A percentile compares a stretch with the other conserved stretches of the same genome.
These are phyloP conservation scores for Odontocolon sp. DNA, from an alignment of 2,888 invertebrate genomes.

Conservation along the genomic window DNA sequence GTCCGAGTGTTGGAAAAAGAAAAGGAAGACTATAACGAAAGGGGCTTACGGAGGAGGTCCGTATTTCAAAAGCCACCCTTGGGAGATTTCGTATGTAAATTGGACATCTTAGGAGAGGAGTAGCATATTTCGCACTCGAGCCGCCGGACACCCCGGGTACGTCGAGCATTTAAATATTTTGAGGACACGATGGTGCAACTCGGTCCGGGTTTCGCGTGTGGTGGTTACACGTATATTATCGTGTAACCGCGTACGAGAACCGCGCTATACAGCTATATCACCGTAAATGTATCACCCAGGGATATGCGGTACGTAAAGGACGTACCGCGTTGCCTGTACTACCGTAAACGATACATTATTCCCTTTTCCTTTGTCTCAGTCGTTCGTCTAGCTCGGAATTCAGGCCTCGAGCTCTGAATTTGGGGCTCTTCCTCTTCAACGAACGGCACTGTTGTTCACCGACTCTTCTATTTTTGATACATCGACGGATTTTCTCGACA, in stretches of 20 bases:
- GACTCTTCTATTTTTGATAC: neutral
- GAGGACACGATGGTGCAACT: slow-evolving; percentile 9
- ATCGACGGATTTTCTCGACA: neutral
- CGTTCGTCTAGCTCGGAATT: slow-evolving; percentile 56
- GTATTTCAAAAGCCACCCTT: slow-evolving; percentile 59
- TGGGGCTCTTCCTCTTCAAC: slow-evolving; percentile 18
- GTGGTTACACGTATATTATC: slow-evolving; percentile 37
- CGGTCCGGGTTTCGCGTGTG: neutral
- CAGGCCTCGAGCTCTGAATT: slow-evolving; percentile 35
- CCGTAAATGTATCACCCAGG: slow-evolving; percentile 56
- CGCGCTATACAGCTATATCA: slow-evolving; percentile 27
- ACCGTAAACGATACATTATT: slow-evolving; percentile 53
- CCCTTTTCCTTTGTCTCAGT: slow-evolving; percentile 52
- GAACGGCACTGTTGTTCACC: neutral
- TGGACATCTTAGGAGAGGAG: slow-evolving; percentile 59
- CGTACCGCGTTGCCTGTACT: no score
- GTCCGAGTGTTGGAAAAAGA: slow-evolving; percentile 14
- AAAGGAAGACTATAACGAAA: neutral
- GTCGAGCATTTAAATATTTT: slow-evolving; percentile 54
- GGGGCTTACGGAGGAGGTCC: slow-evolving; percentile 42
- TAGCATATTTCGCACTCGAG: slow-evolving; percentile 59
- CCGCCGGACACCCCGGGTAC: slow-evolving; percentile 28
- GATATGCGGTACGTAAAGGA: slow-evolving; percentile 50
- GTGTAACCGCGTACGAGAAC: slow-evolving; percentile 37
- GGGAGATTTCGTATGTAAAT: slow-evolving; percentile 65